A percentile compares a stretch with the other conserved stretches of the same genome.
phyloP scores from a whole-genome alignment of 2,888 invertebrate genomes.

The Conistra vaccinii region DNA sequence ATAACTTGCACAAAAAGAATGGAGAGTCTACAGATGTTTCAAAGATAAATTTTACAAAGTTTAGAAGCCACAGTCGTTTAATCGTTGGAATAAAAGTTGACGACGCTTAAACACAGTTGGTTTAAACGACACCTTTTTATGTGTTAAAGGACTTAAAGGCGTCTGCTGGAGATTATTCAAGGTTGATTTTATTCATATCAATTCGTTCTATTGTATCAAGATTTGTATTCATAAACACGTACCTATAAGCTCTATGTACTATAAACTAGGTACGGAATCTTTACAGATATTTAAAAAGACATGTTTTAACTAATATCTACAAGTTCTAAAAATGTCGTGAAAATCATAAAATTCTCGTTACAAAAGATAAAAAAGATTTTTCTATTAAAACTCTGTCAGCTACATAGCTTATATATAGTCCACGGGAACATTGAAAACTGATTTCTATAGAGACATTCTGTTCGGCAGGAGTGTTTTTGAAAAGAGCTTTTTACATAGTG shows the following conservation, averaged over 20 bases:
- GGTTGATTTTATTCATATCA: slow-evolving; percentile 7
- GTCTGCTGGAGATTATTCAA: slow-evolving; percentile 31
- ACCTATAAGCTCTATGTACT: not conserved
- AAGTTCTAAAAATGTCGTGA: not conserved
- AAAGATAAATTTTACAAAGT: slow-evolving; percentile 50
- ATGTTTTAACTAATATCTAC: not conserved
- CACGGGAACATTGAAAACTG: slow-evolving; percentile 16
- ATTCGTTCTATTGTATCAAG: not conserved
- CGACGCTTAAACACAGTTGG: slow-evolving; percentile 54
- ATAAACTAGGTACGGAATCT: not conserved
- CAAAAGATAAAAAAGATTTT: not conserved
- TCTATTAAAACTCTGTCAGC: slow-evolving; percentile 35
- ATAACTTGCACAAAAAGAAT: slow-evolving; percentile 35
- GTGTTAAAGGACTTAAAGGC: slow-evolving; percentile 15
- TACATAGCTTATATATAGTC: slow-evolving; percentile 3
- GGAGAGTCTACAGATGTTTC: slow-evolving; percentile 48
- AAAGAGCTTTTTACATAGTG: not conserved
- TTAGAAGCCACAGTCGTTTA: slow-evolving; percentile 49
- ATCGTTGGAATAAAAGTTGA: slow-evolving; percentile 59
- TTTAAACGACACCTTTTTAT: slow-evolving; percentile 51
- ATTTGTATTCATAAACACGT: not conserved
- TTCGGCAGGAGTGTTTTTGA: slow-evolving; percentile 11
- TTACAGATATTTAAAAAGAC: not conserved
- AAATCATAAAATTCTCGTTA: not conserved
- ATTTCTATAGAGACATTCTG: slow-evolving; percentile 25